Base-by-base conservation (phyloP, 2,888 invertebrate genomes). In the Glyphotaelius pellucidus region DNA sequence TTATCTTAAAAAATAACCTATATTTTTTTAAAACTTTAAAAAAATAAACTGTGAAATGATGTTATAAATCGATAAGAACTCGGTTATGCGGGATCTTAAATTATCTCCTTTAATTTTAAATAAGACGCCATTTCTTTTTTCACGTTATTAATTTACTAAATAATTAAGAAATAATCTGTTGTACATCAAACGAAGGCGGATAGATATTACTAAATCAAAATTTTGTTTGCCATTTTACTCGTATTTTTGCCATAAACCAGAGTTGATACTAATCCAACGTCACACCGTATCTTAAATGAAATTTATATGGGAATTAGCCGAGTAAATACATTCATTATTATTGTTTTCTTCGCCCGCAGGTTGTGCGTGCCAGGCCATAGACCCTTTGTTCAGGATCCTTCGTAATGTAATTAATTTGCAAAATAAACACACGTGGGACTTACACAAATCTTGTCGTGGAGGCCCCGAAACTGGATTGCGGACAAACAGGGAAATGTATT, bases 391-490 rank as follows among this genome's bases (percentile, higher is more conserved):
- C 25, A 2, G 67, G 25, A 67, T 67, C 67, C n/a, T 67, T 67
- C 25, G 67, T 67, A 67, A 67, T n/a, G 67, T 67, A 67, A 67
- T 67, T 67, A 67, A 67, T 67, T 67, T 67, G 2, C 25, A 67
- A 67, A 67, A 67, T 67, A 67, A 67, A 67, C 67, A 67, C 67
- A 67, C 67, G 67, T 67, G 67, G 67, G 67, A 67, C 67, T 67
- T 7, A 67, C 67, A 67, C 67, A 67, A 67, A 67, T 67, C 67
- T 67, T 67, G 67, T 67, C 67, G 67, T 7, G 25, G 67, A 67
- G 67, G 67, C 25, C 67, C 67, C 25, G 9, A 67, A 67, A 67
- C 67, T 9, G 67, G 67, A 67, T 67, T 67, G n/a, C 25, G 67
- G 67, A n/a, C 67, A n/a, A 67, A n/a, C 67, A 67, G 9, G n/a